These are phyloP conservation scores for Lathamus discolor DNA, from an alignment of 2,113 vertebrate species.

Conservation along the genomic window DNA sequence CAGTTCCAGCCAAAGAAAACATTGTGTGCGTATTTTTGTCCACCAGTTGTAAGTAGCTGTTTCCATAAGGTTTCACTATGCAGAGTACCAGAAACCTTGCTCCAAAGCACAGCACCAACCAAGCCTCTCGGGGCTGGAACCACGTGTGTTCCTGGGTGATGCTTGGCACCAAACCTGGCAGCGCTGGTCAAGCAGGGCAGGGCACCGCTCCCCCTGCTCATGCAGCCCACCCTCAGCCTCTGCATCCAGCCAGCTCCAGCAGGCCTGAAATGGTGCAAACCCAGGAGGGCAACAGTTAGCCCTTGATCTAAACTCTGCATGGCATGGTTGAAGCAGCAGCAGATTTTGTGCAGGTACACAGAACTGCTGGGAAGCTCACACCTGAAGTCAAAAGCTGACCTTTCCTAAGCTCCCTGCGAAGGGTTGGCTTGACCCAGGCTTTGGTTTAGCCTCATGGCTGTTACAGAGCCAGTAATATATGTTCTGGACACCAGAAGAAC, in stretches of 20 bases:
- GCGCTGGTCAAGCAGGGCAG: background rate
- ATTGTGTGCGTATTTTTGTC: background rate
- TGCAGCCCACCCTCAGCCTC: background rate
- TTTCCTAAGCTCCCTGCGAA: background rate
- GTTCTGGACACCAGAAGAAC: background rate
- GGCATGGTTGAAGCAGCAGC: background rate
- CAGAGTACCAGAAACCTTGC: background rate
- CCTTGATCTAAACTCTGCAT: background rate
- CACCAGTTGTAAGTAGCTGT: background rate
- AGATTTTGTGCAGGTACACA: background rate
- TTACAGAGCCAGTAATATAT: background rate
- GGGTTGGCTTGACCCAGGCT: background rate
- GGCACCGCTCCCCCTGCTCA: accelerated
- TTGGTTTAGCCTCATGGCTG: background rate
- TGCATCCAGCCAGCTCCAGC: background rate
- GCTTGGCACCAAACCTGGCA: background rate
- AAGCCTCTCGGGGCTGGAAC: background rate
- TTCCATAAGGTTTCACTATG: background rate
- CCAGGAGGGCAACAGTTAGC: background rate
- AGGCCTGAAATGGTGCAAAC: background rate
- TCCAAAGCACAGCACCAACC: background rate
- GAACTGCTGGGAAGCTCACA: background rate
- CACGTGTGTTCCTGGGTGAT: accelerated
- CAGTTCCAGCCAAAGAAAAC: background rate
- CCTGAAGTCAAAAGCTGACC: background rate